phyloP scores from a whole-genome alignment of 2,797 vertebrate genomes.

The Graptemys geographica region DNA sequence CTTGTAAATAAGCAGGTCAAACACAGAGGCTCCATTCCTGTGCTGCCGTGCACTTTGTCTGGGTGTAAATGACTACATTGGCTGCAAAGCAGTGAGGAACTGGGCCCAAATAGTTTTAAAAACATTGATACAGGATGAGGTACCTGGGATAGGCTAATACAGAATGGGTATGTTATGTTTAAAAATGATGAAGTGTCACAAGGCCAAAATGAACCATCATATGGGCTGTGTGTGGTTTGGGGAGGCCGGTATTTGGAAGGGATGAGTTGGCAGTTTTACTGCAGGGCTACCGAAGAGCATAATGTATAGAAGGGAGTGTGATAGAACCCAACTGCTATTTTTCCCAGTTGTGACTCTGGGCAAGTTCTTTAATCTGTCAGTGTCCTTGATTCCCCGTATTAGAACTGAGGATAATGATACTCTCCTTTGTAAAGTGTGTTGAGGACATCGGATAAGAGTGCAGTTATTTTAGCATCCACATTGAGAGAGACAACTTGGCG shows the following conservation, averaged over 20 bases:
- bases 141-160: neutral
- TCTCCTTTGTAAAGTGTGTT: neutral
- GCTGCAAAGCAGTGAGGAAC: conserved; percentile 1
- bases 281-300: fast-evolving
- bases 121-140: neutral
- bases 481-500: neutral
- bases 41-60: neutral
- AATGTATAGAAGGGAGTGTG: neutral
- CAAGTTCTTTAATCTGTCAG: neutral
- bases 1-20: neutral
- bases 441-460: neutral
- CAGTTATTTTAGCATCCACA: neutral
- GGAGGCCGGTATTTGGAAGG: neutral
- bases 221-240: neutral
- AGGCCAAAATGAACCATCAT: fast-evolving
- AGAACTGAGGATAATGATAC: neutral
- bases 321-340: neutral
- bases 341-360: neutral
- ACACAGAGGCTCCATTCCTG: neutral
- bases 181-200: neutral
- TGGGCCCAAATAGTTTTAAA: neutral
- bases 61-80: neutral
- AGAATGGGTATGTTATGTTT: neutral
- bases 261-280: neutral
- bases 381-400: neutral